These are phyloP conservation scores for Rhynchopsitta pachyrhyncha DNA, from an alignment of 2,113 vertebrate species.

Conservation along the genomic window DNA sequence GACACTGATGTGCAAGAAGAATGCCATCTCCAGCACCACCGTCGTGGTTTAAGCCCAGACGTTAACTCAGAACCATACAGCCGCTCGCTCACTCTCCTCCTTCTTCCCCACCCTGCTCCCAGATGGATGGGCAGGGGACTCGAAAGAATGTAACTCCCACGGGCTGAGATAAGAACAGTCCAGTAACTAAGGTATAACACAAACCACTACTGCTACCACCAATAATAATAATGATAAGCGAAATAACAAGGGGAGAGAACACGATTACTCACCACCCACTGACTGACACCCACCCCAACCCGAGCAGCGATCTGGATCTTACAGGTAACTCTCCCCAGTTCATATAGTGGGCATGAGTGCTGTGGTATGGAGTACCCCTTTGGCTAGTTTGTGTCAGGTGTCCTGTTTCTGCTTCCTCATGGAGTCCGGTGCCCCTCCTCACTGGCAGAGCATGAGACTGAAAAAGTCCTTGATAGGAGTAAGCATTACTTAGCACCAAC, in stretches of 20 bases:
- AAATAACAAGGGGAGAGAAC: neutral
- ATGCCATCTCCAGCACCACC: rapidly evolving
- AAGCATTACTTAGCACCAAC: neutral
- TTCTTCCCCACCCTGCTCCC: neutral
- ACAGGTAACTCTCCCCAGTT: neutral
- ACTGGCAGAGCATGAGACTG: neutral
- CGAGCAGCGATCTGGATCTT: neutral
- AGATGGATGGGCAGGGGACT: neutral
- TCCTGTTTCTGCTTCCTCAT: neutral
- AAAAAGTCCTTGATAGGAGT: neutral
- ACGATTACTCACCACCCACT: neutral
- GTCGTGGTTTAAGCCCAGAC: neutral
- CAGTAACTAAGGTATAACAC: neutral
- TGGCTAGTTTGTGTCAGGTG: neutral
- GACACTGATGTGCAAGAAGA: neutral
- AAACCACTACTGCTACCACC: neutral
- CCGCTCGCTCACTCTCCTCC: neutral
- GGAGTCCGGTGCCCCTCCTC: neutral
- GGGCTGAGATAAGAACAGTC: neutral
- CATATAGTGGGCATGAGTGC: neutral
- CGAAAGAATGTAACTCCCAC: neutral
- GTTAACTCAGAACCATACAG: neutral
- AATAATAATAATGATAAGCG: neutral
- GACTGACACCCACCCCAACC: neutral
- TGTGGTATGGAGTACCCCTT: neutral